These are phyloP conservation scores for Cephus rjabovi DNA, from an alignment of 2,888 invertebrate genomes.

Conservation along the genomic window DNA sequence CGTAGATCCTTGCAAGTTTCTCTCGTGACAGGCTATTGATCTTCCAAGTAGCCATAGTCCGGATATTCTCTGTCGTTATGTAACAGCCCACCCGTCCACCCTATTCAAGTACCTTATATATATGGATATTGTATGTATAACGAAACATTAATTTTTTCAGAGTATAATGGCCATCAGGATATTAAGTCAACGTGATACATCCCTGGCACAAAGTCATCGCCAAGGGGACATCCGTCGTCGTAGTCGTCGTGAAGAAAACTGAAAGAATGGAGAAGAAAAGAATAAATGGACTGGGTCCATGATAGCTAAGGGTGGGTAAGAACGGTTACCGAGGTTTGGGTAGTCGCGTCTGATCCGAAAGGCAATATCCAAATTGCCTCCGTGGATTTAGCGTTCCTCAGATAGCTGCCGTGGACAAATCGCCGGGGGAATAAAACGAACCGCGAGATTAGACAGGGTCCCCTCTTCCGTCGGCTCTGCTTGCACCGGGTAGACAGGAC, in stretches of 20 bases:
- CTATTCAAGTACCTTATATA: not conserved
- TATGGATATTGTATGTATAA: not conserved
- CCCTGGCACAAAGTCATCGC: not conserved
- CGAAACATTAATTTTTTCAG: not conserved
- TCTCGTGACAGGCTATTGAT: not conserved
- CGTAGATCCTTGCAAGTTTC: not conserved
- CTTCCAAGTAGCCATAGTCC: not conserved
- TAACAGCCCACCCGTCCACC: not conserved
- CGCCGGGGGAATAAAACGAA: slow-evolving; percentile 52
- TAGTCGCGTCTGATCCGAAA: slow-evolving; percentile 38
- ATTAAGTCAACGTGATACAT: not conserved
- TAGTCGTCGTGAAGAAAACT: not conserved
- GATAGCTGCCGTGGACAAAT: slow-evolving; percentile 49
- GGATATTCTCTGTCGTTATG: not conserved
- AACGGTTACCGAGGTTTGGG: slow-evolving; percentile 5
- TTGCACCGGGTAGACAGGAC: not conserved
- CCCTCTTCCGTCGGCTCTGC: not conserved
- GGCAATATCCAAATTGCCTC: slow-evolving; percentile 61
- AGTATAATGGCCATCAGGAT: not conserved
- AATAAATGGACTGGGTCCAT: not conserved
- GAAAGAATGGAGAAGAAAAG: not conserved
- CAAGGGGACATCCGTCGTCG: not conserved
- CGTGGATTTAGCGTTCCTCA: slow-evolving; percentile 47
- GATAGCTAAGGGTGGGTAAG: not conserved
- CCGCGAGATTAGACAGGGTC: slow-evolving; percentile 48